Evolutionary conservation across 1,140 invertebrate species (phyloP).

Genomic region (Drosophila ananassae): DNA sequence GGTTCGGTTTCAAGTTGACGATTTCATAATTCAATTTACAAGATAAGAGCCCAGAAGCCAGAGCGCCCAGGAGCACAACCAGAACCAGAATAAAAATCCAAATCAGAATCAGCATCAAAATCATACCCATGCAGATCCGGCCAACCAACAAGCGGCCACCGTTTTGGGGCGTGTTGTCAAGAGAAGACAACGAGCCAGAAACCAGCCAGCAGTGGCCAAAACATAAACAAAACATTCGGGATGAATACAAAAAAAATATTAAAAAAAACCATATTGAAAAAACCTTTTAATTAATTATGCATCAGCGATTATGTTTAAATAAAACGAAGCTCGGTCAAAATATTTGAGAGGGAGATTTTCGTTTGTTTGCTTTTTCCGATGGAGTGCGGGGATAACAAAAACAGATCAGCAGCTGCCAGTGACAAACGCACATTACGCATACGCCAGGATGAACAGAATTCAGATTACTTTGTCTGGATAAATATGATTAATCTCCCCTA

Average conservation of each 20-base stretch:
- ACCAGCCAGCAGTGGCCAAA: conserved; percentile 8
- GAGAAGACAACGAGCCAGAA: conserved; percentile 43
- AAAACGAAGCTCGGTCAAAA: conserved; percentile 63
- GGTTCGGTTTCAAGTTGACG: conserved; percentile 80
- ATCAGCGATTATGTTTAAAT: conserved; percentile 81
- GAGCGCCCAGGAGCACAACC: conserved; percentile 20
- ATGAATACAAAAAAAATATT: background rate
- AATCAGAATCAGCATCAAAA: conserved; percentile 15
- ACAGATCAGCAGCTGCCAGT: conserved; percentile 44
- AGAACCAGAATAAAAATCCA: conserved; percentile 35
- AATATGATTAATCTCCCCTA: conserved; percentile 16
- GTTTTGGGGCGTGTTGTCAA: conserved; percentile 72
- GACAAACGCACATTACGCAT: conserved; percentile 53
- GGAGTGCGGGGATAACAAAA: conserved; percentile 9
- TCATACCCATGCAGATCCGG: conserved; percentile 33
- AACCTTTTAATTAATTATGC: conserved; percentile 82
- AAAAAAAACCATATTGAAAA: conserved; percentile 45
- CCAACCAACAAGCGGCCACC: conserved; percentile 50
- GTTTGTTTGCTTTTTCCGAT: conserved; percentile 5
- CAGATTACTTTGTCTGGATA: conserved; percentile 35
- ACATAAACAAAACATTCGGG: conserved; percentile 41
- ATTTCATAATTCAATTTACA: conserved; percentile 83
- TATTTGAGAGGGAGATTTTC: conserved; percentile 42
- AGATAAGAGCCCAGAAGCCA: conserved; percentile 61
- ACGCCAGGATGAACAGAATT: conserved; percentile 45